These are phyloP conservation scores for Cyprinella venusta DNA, from an alignment of 2,797 vertebrate species.

Conservation along the genomic window DNA sequence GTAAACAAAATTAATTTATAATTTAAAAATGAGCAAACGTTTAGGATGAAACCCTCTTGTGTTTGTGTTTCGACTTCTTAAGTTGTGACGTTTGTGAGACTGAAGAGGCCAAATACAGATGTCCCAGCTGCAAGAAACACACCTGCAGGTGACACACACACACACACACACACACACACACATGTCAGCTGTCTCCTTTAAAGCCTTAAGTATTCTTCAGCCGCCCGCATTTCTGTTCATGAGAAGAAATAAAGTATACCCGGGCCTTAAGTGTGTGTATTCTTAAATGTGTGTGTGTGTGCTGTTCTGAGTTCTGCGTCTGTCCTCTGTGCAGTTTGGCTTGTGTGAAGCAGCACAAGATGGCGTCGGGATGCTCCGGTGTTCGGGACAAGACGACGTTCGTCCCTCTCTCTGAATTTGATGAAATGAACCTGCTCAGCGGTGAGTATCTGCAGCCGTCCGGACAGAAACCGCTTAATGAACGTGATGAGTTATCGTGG, in stretches of 20 bases:
- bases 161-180: rapidly evolving
- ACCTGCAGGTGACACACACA: conserved; percentile 86
- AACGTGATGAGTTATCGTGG: background rate
- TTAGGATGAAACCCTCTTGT: background rate
- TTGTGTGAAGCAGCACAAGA: conserved; percentile 93
- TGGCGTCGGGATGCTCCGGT: conserved; percentile 82
- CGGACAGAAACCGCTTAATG: background rate
- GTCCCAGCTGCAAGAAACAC: conserved; percentile 86
- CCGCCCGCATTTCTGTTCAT: background rate
- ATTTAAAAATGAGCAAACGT: no score
- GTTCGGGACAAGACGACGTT: conserved; percentile 89
- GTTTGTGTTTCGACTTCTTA: conserved; percentile 29
- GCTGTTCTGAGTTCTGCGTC: conserved; percentile 58
- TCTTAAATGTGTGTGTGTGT: background rate
- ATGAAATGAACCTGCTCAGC: conserved; percentile 88
- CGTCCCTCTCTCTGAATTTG: conserved; percentile 84
- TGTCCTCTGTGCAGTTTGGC: conserved; percentile 75
- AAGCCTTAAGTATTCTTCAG: no score
- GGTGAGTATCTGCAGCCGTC: conserved; percentile 74
- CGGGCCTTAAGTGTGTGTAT: background rate
- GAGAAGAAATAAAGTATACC: no score
- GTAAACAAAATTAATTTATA: background rate
- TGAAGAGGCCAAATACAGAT: conserved; percentile 88
- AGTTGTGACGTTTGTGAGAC: conserved; percentile 89
- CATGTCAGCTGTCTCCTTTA: background rate